Percentiles rank a stretch among this genome's conserved stretches.
These are phyloP conservation scores for Allygus modestus DNA, from an alignment of 2,888 invertebrate genomes.

Conservation along the genomic window DNA sequence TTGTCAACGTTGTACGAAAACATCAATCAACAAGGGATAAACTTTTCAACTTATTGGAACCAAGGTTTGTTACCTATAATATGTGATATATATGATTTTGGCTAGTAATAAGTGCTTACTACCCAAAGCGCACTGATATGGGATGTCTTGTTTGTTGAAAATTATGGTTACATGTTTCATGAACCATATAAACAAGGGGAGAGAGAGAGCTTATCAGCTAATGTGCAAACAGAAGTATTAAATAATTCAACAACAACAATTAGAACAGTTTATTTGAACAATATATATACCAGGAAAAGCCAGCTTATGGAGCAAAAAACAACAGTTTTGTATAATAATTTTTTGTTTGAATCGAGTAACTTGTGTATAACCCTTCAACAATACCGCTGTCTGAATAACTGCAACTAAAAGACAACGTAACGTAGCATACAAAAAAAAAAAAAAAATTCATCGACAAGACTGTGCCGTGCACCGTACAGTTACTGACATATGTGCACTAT, in stretches of 20 bases:
- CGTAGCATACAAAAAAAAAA: neutral
- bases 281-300: constrained; percentile 56
- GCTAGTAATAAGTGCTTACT: too few relatives aligned
- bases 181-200: neutral
- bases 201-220: constrained; percentile 17
- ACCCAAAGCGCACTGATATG: too few relatives aligned
- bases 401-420: constrained; percentile 1
- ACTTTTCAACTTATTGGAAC: too few relatives aligned
- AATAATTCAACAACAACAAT: constrained; percentile 57
- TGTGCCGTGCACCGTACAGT: constrained; percentile 35
- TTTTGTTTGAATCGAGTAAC: neutral
- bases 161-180: too few relatives aligned
- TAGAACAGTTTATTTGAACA: constrained; percentile 59
- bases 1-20: too few relatives aligned
- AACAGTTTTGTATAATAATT: constrained; percentile 7
- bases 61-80: too few relatives aligned
- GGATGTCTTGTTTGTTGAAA: too few relatives aligned
- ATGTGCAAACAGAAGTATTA: constrained; percentile 13
- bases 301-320: constrained; percentile 33
- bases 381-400: neutral
- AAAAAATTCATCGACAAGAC: neutral
- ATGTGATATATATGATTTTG: too few relatives aligned
- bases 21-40: too few relatives aligned
- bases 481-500: constrained; percentile 56
- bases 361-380: neutral